These are phyloP conservation scores for Myoxocephalus aenaeus DNA, from an alignment of 2,797 vertebrate species.

Conservation along the genomic window DNA sequence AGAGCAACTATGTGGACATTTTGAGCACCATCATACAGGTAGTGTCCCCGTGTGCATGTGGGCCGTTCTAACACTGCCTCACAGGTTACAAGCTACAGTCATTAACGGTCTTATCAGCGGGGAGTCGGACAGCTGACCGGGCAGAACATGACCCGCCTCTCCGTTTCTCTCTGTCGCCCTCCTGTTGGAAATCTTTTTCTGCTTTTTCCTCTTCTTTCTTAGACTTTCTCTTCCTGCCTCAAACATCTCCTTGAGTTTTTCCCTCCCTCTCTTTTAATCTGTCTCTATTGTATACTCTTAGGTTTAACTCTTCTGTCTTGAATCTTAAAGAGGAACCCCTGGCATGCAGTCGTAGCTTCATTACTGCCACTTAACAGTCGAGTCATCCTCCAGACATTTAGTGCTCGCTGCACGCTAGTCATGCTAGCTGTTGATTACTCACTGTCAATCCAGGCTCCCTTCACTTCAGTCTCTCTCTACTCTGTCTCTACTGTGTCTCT, in stretches of 20 bases:
- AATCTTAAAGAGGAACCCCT: constrained; percentile 6
- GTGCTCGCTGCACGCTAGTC: background rate
- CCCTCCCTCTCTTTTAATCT: background rate
- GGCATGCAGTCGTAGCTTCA: background rate
- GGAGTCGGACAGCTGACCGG: constrained; percentile 63
- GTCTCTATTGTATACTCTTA: background rate
- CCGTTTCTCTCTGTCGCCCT: constrained; percentile 42
- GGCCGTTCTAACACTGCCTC: constrained; percentile 25
- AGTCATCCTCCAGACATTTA: background rate
- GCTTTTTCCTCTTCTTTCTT: background rate
- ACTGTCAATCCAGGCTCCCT: too few species aligned
- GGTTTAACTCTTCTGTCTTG: background rate
- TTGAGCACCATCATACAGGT: constrained; percentile 95
- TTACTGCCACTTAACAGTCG: constrained; percentile 1
- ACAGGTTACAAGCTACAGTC: constrained; percentile 33
- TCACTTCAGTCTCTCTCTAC: too few species aligned
- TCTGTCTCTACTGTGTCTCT: too few species aligned
- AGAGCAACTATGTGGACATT: constrained; percentile 99
- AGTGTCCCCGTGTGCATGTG: constrained; percentile 41
- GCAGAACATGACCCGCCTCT: constrained; percentile 75
- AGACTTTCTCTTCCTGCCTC: background rate
- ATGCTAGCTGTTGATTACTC: constrained; percentile 1
- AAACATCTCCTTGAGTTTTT: background rate
- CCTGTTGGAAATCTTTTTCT: constrained; percentile 17
- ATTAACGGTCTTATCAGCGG: constrained; percentile 65